A percentile compares a stretch with the other conserved stretches of the same genome.
phyloP scores from a whole-genome alignment of 30 jellyfish, hydroid and myxozoan genomes.

The Cassiopea xamachana region DNA sequence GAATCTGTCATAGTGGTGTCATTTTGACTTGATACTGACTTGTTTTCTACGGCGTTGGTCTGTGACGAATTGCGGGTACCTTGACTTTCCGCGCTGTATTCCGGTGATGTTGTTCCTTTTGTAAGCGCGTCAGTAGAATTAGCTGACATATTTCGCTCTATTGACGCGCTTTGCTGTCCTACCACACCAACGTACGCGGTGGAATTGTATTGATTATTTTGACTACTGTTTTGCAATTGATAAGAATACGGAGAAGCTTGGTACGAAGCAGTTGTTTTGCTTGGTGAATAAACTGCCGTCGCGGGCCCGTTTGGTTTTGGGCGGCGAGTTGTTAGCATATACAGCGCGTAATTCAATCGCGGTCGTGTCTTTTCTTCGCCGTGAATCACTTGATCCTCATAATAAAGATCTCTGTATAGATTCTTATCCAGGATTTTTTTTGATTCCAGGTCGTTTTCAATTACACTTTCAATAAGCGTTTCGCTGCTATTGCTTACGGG shows the following conservation, averaged over 20 bases:
- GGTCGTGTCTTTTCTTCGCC: conserved; percentile 57
- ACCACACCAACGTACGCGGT: background rate
- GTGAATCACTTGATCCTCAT: conserved; percentile 67
- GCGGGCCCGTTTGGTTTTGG: background rate
- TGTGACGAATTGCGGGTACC: background rate
- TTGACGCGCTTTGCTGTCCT: background rate
- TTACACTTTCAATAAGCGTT: conserved; percentile 66
- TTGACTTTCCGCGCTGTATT: background rate
- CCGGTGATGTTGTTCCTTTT: background rate
- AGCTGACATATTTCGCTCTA: background rate
- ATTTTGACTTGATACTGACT: background rate
- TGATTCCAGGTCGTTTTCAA: conserved; percentile 69
- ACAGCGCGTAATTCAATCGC: conserved; percentile 28
- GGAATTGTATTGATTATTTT: background rate
- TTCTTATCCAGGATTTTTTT: conserved; percentile 31
- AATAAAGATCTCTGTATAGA: conserved; percentile 50
- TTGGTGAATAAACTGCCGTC: background rate
- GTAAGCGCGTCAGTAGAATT: background rate
- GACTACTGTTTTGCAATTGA: background rate
- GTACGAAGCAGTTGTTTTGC: background rate
- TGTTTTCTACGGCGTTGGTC: background rate
- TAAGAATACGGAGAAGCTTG: background rate
- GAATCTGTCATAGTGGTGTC: background rate
- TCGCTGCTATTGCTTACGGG: conserved; percentile 72
- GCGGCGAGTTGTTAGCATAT: conserved; percentile 37